Evolutionary conservation across 2,888 invertebrate species (phyloP), one percentile per base, ranked within the genome.

Genomic region (Lithophane leautieri): DNA sequence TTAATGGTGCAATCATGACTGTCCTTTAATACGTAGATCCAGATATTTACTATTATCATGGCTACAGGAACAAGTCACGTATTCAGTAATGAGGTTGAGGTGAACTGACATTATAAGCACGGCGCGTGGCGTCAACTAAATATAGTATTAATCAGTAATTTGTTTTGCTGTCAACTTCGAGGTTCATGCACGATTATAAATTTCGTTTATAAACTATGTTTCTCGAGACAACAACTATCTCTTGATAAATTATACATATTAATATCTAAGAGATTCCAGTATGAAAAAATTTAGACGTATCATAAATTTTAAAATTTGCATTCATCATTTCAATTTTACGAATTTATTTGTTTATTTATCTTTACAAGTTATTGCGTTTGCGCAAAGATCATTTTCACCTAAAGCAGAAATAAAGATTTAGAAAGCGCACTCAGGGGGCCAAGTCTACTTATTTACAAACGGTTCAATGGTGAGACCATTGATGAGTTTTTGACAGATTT

Each of bases 161-260:
- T 77, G 77, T 62, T 78, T 78, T n/a, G 56, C 58, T 82, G 71
- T 58, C 78, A 62, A 63, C 62, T 77, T 34, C 77, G 78, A 80
- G n/a, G 44, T 62, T 58, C 47, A 58, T 56, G 56, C 71, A 82
- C 83, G 78, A 70, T 63, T 68, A 58, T 47, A 52, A 50, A 60
- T 69, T 78, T 65, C 11, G 44, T 50, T 19, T 22, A 50, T 25
- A 63, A 42, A 56, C 56, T 14, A 7, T 56, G 14, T 50, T n/a
- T n/a, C 54, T 40, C 22, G 12, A 34, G 7, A n/a, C 4, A 56
- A 19, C 1, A 8, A 19, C 19, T 12, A 19, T 25, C 25, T 2
- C 8, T 58, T 58, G 19, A 60, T 19, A 50, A 6, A 14, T 56
- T 25, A 56, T 56, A 25, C 14, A 14, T 56, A 56, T n/a, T n/a